phyloP scores from a whole-genome alignment of 2,797 vertebrate genomes.

The Myripristis murdjan region DNA sequence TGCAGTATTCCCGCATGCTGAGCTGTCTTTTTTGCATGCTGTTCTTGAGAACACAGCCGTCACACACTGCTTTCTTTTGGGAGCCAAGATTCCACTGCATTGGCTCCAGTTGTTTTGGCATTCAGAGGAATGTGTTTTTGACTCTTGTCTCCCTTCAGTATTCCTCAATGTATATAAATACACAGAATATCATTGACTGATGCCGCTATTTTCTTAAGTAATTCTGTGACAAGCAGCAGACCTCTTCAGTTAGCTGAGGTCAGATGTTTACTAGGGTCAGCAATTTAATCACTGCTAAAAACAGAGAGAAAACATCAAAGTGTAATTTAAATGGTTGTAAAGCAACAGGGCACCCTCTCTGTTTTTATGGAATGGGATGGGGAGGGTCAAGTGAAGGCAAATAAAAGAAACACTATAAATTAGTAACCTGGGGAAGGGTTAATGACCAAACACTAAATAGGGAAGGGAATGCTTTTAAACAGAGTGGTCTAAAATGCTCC shows the following conservation, averaged over 20 bases:
- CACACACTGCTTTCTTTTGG: constrained; percentile 72
- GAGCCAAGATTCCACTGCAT: constrained; percentile 80
- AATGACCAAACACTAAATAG: constrained; percentile 85
- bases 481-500: constrained; percentile 69
- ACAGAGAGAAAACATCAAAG: constrained; percentile 91
- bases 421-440: constrained; percentile 87
- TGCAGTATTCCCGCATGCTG: constrained; percentile 71
- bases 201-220: constrained; percentile 68
- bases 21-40: constrained; percentile 78
- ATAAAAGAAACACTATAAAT: constrained; percentile 89
- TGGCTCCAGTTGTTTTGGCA: constrained; percentile 72
- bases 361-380: constrained; percentile 83
- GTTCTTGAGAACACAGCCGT: constrained; percentile 75
- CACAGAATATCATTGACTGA: constrained; percentile 43
- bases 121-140: constrained; percentile 71
- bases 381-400: constrained; percentile 86
- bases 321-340: constrained; percentile 91
- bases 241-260: constrained; percentile 86
- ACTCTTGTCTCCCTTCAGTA: constrained; percentile 60
- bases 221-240: constrained; percentile 76
- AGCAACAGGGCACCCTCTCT: constrained; percentile 83
- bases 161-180: constrained; percentile 39
- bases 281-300: constrained; percentile 88
- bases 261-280: constrained; percentile 89
- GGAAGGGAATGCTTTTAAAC: constrained; percentile 84